phyloP scores from a whole-genome alignment of 2,797 vertebrate species.

The Spheniscus humboldti region DNA sequence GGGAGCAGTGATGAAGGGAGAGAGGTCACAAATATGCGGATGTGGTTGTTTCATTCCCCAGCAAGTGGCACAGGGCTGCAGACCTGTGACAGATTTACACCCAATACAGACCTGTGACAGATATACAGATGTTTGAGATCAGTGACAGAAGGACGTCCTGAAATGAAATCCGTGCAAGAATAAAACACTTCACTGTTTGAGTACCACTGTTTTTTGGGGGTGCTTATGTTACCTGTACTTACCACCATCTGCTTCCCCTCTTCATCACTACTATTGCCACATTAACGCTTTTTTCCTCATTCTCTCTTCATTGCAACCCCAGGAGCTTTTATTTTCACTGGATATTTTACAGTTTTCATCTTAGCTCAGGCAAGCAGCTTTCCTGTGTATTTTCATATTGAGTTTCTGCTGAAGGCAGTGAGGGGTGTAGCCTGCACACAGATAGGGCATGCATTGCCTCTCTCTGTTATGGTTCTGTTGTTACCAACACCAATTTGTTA shows the following conservation, averaged over 20 bases:
- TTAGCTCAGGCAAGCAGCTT: neutral
- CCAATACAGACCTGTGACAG: neutral
- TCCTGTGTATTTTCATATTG: neutral
- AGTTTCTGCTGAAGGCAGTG: neutral
- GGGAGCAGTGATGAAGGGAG: neutral
- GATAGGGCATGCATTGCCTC: neutral
- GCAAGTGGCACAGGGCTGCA: neutral
- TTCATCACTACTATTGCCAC: neutral
- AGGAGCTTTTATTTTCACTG: neutral
- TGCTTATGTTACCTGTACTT: neutral
- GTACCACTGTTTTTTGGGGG: neutral
- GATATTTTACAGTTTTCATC: neutral
- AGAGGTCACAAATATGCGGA: neutral
- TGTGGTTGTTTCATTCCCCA: fast-evolving
- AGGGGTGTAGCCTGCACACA: neutral
- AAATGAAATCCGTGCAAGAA: neutral
- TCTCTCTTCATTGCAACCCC: neutral
- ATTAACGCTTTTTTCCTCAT: neutral
- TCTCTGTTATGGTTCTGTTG: slow-evolving; percentile 37
- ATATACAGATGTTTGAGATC: neutral
- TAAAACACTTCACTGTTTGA: neutral
- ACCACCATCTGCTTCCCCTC: neutral
- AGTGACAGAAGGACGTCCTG: neutral
- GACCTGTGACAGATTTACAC: neutral
- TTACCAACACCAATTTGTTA: slow-evolving; percentile 17